phyloP scores from a whole-genome alignment of 2,113 vertebrate species.

The Colinus virginianus region DNA sequence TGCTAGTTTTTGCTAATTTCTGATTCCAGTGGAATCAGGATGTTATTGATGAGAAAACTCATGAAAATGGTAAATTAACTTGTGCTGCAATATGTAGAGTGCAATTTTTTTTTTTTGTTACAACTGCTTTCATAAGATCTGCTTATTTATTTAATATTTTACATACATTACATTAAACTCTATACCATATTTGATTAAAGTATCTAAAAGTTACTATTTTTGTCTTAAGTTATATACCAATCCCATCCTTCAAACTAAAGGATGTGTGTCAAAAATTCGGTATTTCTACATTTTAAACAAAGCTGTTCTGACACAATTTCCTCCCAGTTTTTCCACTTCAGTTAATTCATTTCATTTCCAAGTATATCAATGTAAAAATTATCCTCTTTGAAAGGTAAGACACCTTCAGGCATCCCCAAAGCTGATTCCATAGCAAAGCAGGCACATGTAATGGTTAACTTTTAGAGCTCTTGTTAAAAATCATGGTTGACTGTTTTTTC shows the following conservation, averaged over 20 bases:
- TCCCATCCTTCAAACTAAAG: background rate
- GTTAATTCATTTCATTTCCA: conserved; percentile 1
- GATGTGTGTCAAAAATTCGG: background rate
- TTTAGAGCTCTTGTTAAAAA: background rate
- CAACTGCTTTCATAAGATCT: background rate
- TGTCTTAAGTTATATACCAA: background rate
- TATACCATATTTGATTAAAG: background rate
- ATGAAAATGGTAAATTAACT: background rate
- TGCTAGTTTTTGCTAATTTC: background rate
- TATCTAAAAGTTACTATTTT: background rate
- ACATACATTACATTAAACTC: background rate
- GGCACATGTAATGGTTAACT: background rate
- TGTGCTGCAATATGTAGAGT: background rate
- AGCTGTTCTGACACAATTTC: conserved; percentile 21
- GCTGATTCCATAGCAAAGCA: background rate
- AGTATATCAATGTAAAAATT: background rate
- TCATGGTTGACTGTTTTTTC: background rate
- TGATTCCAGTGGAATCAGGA: background rate
- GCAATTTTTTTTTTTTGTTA: background rate
- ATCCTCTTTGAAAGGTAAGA: conserved; percentile 13
- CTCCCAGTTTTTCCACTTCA: conserved; percentile 19
- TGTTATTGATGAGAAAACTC: background rate
- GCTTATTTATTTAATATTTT: background rate
- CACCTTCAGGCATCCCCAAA: background rate
- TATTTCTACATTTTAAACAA: conserved; percentile 10